Percentiles rank a stretch among this genome's conserved stretches.
phyloP scores from a whole-genome alignment of 1,140 invertebrate species.

The Drosophila busckii region DNA sequence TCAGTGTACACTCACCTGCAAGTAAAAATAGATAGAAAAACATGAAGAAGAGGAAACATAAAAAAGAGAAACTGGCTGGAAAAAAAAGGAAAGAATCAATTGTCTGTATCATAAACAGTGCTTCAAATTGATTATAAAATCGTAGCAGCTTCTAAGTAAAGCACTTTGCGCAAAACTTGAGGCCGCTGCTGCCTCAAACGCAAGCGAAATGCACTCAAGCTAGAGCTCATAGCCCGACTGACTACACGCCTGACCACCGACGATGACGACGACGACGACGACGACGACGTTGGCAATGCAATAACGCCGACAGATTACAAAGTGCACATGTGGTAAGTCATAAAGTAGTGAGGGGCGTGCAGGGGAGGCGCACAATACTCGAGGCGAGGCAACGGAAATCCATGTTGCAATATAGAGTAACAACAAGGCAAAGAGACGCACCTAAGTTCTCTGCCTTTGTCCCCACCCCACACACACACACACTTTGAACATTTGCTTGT shows the following conservation, averaged over 20 bases:
- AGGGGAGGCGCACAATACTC: constrained; percentile 25
- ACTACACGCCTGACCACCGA: neutral
- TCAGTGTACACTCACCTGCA: constrained; percentile 29
- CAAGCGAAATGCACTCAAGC: constrained; percentile 63
- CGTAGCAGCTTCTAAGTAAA: constrained; percentile 30
- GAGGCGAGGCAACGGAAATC: constrained; percentile 55
- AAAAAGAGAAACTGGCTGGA: too few relatives aligned
- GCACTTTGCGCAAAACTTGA: constrained; percentile 16
- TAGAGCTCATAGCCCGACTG: constrained; percentile 27
- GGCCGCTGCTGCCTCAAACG: constrained; percentile 35
- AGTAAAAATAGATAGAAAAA: constrained; percentile 22
- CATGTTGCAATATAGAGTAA: constrained; percentile 45
- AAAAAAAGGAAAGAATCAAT: constrained; percentile 47
- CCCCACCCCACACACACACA: neutral
- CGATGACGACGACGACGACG: neutral
- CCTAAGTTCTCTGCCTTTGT: constrained; percentile 1
- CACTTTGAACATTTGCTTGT: constrained; percentile 1
- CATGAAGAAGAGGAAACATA: too few relatives aligned
- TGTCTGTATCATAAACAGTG: constrained; percentile 33
- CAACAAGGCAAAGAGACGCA: constrained; percentile 7
- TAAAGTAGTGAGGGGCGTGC: constrained; percentile 55
- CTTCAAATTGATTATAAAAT: constrained; percentile 37
- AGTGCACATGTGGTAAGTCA: constrained; percentile 74
- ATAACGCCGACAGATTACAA: constrained; percentile 76
- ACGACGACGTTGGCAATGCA: constrained; percentile 48